phyloP scores from a whole-genome alignment of 1,140 invertebrate species.

The Drosophila busckii region DNA sequence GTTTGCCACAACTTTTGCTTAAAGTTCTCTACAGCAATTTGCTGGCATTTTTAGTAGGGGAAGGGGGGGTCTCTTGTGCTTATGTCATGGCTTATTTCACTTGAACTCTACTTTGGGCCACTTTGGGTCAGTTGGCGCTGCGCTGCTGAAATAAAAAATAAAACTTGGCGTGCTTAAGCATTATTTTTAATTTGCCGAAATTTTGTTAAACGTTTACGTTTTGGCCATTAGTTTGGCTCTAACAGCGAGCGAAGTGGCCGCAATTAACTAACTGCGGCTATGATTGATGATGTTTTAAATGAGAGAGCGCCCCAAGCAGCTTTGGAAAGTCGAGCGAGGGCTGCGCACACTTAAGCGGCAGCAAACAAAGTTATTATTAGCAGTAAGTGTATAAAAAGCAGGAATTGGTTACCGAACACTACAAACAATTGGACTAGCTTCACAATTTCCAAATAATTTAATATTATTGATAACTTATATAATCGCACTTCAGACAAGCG shows the following conservation, averaged over 20 bases:
- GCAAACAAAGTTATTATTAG: too few species aligned
- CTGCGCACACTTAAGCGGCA: too few species aligned
- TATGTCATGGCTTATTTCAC: conserved; percentile 74
- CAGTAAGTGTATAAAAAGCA: too few species aligned
- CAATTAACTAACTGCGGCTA: conserved; percentile 72
- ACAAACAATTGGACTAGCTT: too few species aligned
- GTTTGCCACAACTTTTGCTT: conserved; percentile 55
- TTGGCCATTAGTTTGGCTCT: conserved; percentile 57
- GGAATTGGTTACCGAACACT: too few species aligned
- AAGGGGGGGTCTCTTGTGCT: neutral
- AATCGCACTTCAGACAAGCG: too few species aligned
- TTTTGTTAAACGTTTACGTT: conserved; percentile 60
- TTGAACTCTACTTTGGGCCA: conserved; percentile 49
- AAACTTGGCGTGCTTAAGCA: conserved; percentile 65
- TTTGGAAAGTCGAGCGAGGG: too few species aligned
- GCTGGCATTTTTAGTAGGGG: neutral
- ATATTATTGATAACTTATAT: too few species aligned
- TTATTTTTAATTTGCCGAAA: conserved; percentile 71
- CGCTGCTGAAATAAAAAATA: too few species aligned
- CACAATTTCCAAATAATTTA: too few species aligned
- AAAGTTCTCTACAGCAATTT: conserved; percentile 40
- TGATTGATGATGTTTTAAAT: conserved; percentile 77
- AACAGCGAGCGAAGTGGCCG: too few species aligned
- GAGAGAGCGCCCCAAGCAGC: conserved; percentile 52
- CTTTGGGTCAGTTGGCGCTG: conserved; percentile 57